Conservation (phyloP, 2,113 vertebrate species). For the Electrona antarctica region DNA sequence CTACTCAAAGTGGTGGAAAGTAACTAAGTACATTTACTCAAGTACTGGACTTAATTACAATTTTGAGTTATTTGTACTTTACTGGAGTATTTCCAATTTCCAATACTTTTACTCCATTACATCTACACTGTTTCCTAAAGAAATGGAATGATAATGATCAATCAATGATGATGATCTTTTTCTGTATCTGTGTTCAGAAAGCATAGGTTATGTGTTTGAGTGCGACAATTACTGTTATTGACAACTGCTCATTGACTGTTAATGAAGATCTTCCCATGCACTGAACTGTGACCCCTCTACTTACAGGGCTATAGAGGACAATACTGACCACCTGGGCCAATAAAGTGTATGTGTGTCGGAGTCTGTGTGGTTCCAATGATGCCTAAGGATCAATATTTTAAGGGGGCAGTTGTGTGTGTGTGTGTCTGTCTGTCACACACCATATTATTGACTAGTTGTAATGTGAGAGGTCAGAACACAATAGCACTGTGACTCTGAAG, state of each 20-base stretch:
- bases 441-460: conserved; percentile 66
- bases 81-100: no score
- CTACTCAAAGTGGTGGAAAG: no score
- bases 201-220: neutral
- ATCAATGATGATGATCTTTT: neutral
- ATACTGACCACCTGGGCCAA: conserved; percentile 64
- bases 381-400: conserved; percentile 2
- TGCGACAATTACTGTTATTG: conserved; percentile 27
- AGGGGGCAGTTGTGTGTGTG: neutral
- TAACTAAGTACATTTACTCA: no score
- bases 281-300: conserved; percentile 28
- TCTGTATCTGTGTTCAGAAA: neutral
- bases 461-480: conserved; percentile 67
- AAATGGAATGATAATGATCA: neutral
- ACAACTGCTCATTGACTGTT: conserved; percentile 32
- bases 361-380: neutral
- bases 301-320: conserved; percentile 27
- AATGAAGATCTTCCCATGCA: conserved; percentile 52
- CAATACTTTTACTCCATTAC: no score
- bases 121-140: no score
- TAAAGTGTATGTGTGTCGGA: neutral
- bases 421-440: conserved; percentile 7
- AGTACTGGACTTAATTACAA: no score
- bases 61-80: no score
- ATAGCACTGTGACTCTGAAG: conserved; percentile 67